These are phyloP conservation scores for Meandrusa payeni DNA, from an alignment of 2,888 invertebrate genomes.

Conservation along the genomic window DNA sequence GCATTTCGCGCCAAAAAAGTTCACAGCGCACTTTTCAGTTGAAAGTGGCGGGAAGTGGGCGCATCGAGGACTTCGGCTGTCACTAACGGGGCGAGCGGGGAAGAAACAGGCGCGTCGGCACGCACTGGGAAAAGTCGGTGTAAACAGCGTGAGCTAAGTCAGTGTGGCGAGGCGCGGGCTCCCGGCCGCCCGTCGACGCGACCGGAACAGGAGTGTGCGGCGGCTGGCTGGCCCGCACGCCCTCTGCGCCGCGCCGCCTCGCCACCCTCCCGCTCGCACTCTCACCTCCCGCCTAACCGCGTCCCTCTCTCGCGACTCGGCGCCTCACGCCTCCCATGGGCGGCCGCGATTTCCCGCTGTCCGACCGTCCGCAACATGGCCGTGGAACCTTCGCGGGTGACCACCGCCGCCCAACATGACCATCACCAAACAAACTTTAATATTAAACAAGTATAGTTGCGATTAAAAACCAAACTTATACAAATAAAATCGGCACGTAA, in stretches of 20 bases:
- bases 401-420: slow-evolving; percentile 49
- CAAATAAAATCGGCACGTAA: too few species aligned
- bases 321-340: slow-evolving; percentile 78
- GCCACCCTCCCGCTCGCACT: slow-evolving; percentile 57
- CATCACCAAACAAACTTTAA: slow-evolving; percentile 40
- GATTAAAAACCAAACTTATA: too few species aligned
- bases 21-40: slow-evolving; percentile 46
- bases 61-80: slow-evolving; percentile 69
- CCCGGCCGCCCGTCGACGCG: slow-evolving; percentile 79
- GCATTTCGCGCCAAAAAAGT: slow-evolving; percentile 78
- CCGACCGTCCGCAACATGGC: slow-evolving; percentile 67
- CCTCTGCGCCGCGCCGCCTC: slow-evolving; percentile 82
- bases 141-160: slow-evolving; percentile 59
- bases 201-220: slow-evolving; percentile 79
- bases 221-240: slow-evolving; percentile 73
- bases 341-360: slow-evolving; percentile 78
- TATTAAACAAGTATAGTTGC: too few species aligned
- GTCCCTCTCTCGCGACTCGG: slow-evolving; percentile 56
- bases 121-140: slow-evolving; percentile 69
- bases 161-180: slow-evolving; percentile 74
- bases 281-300: slow-evolving; percentile 38
- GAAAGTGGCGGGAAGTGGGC: slow-evolving; percentile 69
- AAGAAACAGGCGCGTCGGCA: slow-evolving; percentile 73
- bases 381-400: slow-evolving; percentile 47
- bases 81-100: slow-evolving; percentile 69